Conservation (phyloP, 2,113 vertebrate genomes). For the Ctenodactylus gundi region DNA sequence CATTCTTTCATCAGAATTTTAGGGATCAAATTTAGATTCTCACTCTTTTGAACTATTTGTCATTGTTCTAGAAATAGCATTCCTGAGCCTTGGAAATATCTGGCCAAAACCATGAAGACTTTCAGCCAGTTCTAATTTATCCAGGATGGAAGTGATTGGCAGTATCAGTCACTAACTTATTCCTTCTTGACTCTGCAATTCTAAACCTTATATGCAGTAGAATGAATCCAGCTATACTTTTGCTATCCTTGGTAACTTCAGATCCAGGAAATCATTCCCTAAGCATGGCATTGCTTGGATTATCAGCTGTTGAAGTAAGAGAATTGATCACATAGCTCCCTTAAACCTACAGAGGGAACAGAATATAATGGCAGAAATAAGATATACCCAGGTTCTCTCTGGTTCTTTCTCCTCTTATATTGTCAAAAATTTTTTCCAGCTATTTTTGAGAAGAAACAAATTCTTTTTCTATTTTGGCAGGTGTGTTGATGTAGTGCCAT, state of each 20-base stretch:
- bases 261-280: background rate
- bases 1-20: background rate
- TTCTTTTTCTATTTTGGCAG: background rate
- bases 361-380: background rate
- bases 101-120: background rate
- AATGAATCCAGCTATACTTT: background rate
- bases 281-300: background rate
- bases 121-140: background rate
- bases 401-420: background rate
- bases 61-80: background rate
- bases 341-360: background rate
- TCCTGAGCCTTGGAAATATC: background rate
- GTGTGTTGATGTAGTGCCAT: background rate
- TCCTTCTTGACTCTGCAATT: background rate
- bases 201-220: background rate
- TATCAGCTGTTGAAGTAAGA: background rate
- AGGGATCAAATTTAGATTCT: background rate
- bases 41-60: background rate
- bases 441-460: background rate
- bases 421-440: background rate
- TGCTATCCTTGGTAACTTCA: background rate
- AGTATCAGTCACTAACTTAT: background rate
- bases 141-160: background rate
- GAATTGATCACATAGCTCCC: background rate
- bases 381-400: background rate